Evolutionary conservation across 2,888 invertebrate species (phyloP).

Genomic region (Melieria omissa): DNA sequence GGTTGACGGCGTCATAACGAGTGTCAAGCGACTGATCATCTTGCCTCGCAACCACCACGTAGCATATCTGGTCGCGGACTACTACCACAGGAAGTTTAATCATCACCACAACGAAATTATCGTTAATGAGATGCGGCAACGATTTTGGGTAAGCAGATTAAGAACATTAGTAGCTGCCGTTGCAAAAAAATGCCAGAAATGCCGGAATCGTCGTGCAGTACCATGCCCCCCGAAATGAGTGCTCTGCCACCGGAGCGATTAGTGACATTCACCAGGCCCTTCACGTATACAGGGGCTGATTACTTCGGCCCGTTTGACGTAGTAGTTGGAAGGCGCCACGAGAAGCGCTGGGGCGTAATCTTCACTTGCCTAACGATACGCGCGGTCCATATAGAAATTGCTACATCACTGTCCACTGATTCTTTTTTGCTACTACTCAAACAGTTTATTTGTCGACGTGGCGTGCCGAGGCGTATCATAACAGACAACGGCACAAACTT

Average conservation of each 20-base stretch:
- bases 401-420: constrained; percentile 24
- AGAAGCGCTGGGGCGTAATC: constrained; percentile 36
- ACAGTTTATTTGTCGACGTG: constrained; percentile 33
- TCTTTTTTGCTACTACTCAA: constrained; percentile 37
- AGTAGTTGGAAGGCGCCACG: constrained; percentile 21
- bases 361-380: constrained; percentile 37
- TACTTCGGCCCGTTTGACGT: constrained; percentile 37
- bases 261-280: constrained; percentile 6
- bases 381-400: constrained; percentile 34
- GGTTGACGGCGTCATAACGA: neutral
- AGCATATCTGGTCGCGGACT: constrained; percentile 19
- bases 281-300: constrained; percentile 34
- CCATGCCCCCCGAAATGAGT: constrained; percentile 23
- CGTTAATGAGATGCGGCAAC: constrained; percentile 8
- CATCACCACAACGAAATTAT: neutral
- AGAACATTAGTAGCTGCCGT: too few relatives aligned
- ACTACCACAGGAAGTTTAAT: neutral
- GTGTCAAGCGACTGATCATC: constrained; percentile 21
- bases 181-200: too few relatives aligned
- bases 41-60: constrained; percentile 23
- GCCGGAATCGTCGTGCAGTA: too few relatives aligned
- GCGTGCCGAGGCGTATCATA: constrained; percentile 24
- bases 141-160: neutral
- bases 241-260: constrained; percentile 11
- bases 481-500: constrained; percentile 44